Base-by-base conservation (phyloP, 2,113 vertebrate species). In the Megaceryle torquata region DNA sequence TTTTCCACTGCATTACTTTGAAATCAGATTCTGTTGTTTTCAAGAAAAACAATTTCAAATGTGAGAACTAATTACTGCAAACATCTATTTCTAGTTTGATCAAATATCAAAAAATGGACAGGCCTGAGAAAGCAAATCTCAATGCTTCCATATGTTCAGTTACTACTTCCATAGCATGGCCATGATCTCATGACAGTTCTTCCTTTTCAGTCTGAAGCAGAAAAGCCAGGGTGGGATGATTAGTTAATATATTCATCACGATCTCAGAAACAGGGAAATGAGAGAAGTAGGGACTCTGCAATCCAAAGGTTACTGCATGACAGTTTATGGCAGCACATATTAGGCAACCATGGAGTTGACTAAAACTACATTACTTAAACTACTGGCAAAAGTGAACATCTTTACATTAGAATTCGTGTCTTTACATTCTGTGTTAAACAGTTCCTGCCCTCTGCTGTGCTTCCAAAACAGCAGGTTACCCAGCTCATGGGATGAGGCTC, bases 371-470 rank as follows among this genome's bases (percentile, higher is more conserved):
- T 75, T 46, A 15, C 22, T 84, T 74, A 37, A 83, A 46, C 57
- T 75, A 68, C 39, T 86, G 46, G 13, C n/a, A 86, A 74, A 88
- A 4, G 3, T 76, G 39, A 80, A 50, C 5, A 50, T 3, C 8
- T 77, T 46, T 69, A 19, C 26, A 15, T 51, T 48, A 77, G n/a
- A 59, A 74, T 60, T 68, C 71, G 1, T 5, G 19, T 82, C 17
- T 84, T 84, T 82, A 18, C 5, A 5, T 64, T 87, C 17, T 60
- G 26, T 5, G 1, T 65, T 54, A 46, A 83, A 74, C 6, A 82
- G 11, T 6, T 68, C 29, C n/a, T 64, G 22, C 22, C 4, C 6
- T 80, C 44, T 69, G n/a, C 13, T 0, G 0, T 0, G 2, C 15
- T 70, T 54, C 11, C 2, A 9, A 76, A 77, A 37, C 7, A 65